Conservation (phyloP, 2,797 vertebrate species). For the Peromyscus melanophrys region DNA sequence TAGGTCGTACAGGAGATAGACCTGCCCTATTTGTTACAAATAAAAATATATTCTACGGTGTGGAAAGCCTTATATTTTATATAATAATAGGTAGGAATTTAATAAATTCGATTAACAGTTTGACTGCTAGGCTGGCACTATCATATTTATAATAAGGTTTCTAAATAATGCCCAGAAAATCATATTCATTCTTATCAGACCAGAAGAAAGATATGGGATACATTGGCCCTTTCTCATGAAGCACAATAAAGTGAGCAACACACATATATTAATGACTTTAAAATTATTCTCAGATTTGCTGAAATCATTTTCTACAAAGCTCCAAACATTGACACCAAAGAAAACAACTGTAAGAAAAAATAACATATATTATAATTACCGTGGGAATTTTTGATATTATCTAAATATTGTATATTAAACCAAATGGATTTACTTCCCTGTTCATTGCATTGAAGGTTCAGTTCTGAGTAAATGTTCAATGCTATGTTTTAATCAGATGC, state of each 20-base stretch:
- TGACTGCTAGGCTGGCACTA: background rate
- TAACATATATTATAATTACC: slow-evolving; percentile 13
- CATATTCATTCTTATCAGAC: slow-evolving; percentile 17
- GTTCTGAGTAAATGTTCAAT: slow-evolving; percentile 40
- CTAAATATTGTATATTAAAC: slow-evolving; percentile 9
- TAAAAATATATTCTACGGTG: background rate
- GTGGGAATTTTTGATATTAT: slow-evolving; percentile 1
- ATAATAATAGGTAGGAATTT: slow-evolving; percentile 25
- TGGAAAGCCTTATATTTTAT: background rate
- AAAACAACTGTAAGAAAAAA: slow-evolving; percentile 17
- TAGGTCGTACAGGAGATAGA: background rate
- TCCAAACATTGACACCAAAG: slow-evolving; percentile 13
- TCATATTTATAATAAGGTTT: slow-evolving; percentile 39
- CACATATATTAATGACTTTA: background rate
- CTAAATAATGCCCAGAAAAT: slow-evolving; percentile 1
- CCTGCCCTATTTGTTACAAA: background rate
- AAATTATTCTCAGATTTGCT: slow-evolving; percentile 28
- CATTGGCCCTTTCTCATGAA: background rate
- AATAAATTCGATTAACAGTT: background rate
- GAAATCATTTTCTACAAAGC: slow-evolving; percentile 27
- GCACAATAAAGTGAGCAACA: background rate
- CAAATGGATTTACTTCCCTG: slow-evolving; percentile 9
- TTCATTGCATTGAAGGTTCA: background rate
- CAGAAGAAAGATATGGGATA: slow-evolving; percentile 25
- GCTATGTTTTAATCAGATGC: background rate